phyloP scores from a whole-genome alignment of 2,888 invertebrate species.

The Spisula solida region DNA sequence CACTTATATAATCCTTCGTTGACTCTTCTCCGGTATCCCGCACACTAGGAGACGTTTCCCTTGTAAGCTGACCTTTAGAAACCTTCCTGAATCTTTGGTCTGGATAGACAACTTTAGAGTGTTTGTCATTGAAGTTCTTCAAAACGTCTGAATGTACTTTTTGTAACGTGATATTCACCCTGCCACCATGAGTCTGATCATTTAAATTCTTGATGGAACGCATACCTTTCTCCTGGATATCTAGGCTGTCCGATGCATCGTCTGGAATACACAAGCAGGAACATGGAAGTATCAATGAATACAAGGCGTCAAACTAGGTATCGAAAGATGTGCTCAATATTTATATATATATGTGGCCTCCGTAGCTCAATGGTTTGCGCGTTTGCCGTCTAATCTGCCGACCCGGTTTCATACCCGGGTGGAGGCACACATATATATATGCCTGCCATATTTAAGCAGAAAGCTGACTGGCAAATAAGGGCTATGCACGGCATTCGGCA shows the following conservation, averaged over 20 bases:
- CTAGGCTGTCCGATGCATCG: constrained; percentile 58
- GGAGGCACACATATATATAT: no score
- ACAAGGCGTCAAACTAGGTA: no score
- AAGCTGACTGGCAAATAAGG: no score
- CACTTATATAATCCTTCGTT: background rate
- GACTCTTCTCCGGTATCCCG: background rate
- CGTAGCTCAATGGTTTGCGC: no score
- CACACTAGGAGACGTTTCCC: background rate
- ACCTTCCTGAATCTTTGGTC: background rate
- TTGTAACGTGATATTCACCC: constrained; percentile 65
- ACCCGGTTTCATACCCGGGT: no score
- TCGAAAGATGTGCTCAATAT: no score
- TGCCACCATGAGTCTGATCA: constrained; percentile 69
- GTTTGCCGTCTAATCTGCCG: no score
- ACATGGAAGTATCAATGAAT: background rate
- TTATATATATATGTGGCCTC: no score
- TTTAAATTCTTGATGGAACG: constrained; percentile 59
- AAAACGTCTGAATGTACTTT: background rate
- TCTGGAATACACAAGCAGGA: constrained; percentile 34
- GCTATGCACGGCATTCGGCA: no score
- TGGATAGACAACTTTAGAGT: background rate
- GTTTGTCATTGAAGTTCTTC: background rate
- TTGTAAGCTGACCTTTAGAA: background rate
- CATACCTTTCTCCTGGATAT: constrained; percentile 64
- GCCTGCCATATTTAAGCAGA: no score